Conservation (phyloP, 2,888 invertebrate species). For the Hirtodrosophila histrioides region DNA sequence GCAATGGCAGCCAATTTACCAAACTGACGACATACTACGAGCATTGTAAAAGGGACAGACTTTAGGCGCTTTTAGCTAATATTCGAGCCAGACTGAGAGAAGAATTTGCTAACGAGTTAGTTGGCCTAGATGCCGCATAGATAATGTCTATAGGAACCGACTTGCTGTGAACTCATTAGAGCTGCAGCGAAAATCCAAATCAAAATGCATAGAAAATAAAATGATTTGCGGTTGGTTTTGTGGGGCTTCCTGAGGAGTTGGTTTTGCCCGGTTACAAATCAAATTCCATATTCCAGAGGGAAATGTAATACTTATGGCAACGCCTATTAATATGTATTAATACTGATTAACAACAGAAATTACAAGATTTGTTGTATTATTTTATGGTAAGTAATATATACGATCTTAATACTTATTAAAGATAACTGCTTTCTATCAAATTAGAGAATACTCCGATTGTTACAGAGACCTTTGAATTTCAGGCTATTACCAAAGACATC, state of each 20-base stretch:
- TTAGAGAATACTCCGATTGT: too few relatives aligned
- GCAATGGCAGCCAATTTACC: conserved; percentile 2
- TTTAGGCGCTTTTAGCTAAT: conserved; percentile 2
- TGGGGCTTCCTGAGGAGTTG: conserved; percentile 32
- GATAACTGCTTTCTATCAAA: too few relatives aligned
- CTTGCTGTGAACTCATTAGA: conserved; percentile 18
- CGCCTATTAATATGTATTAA: too few relatives aligned
- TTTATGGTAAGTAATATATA: too few relatives aligned
- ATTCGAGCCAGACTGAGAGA: conserved; percentile 6
- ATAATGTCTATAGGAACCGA: conserved; percentile 2
- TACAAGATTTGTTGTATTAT: too few relatives aligned
- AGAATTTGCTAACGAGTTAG: conserved; percentile 4
- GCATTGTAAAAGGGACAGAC: conserved; percentile 20
- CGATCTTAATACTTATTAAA: too few relatives aligned
- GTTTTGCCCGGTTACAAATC: neutral
- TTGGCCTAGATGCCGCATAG: too few relatives aligned
- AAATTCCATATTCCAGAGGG: conserved; percentile 16
- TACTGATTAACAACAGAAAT: too few relatives aligned
- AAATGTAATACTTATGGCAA: neutral
- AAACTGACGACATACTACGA: conserved; percentile 5
- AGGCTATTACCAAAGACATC: too few relatives aligned
- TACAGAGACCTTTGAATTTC: neutral
- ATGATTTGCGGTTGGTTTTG: conserved; percentile 40
- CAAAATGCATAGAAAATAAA: conserved; percentile 39
- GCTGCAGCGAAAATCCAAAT: conserved; percentile 9